These are phyloP conservation scores for Pristionchus entomophagus DNA, from an alignment of 2,888 invertebrate genomes.

Conservation along the genomic window DNA sequence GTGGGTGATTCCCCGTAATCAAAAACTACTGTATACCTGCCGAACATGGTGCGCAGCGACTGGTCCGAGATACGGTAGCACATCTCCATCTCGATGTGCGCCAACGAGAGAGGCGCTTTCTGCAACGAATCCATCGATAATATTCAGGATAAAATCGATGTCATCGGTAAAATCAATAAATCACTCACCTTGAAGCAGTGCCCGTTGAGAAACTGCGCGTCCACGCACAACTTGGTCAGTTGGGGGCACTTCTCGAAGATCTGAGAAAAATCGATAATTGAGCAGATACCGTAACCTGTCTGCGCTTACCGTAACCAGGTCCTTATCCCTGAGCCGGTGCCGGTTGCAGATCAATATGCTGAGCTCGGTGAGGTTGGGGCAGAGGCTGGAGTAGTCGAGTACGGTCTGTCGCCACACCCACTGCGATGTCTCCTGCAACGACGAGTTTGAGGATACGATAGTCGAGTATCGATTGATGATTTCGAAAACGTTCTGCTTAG, in stretches of 20 bases:
- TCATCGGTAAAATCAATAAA: slow-evolving; percentile 32
- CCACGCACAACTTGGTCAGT: slow-evolving; percentile 60
- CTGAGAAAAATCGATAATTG: too few species aligned
- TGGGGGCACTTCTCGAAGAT: slow-evolving; percentile 60
- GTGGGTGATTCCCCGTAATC: too few species aligned
- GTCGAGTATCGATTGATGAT: background rate
- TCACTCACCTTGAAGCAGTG: slow-evolving; percentile 60
- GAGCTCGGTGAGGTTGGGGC: slow-evolving; percentile 57
- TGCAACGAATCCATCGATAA: slow-evolving; percentile 41
- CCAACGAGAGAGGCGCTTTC: slow-evolving; percentile 55
- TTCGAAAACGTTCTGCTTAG: too few species aligned
- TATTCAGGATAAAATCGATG: background rate
- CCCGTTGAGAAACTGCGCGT: slow-evolving; percentile 64
- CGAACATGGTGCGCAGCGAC: slow-evolving; percentile 42
- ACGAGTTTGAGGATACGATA: background rate
- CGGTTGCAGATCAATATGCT: slow-evolving; percentile 62
- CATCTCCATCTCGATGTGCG: slow-evolving; percentile 57
- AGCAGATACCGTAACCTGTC: too few species aligned
- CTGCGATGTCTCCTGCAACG: slow-evolving; percentile 60
- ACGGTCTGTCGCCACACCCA: slow-evolving; percentile 67
- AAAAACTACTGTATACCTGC: too few species aligned
- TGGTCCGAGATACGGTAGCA: slow-evolving; percentile 55
- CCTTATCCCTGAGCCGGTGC: slow-evolving; percentile 63
- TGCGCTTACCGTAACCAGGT: slow-evolving; percentile 57
- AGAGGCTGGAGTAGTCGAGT: slow-evolving; percentile 52